Evolutionary conservation across 2,797 vertebrate genomes (phyloP).

Genomic region (Alca torda): DNA sequence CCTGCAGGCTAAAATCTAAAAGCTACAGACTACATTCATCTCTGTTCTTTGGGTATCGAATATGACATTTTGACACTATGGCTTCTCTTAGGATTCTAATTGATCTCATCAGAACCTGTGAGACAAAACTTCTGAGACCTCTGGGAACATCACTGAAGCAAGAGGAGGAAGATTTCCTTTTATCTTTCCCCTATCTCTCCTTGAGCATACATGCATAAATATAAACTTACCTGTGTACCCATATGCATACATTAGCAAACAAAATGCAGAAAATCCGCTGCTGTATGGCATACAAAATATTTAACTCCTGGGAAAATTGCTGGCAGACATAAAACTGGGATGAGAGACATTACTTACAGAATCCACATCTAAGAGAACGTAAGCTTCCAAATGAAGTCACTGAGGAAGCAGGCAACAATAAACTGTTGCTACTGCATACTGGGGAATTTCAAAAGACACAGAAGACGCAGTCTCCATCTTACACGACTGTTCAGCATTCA

Average conservation of each 20-base stretch:
- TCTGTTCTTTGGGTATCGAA: neutral
- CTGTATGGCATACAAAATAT: neutral
- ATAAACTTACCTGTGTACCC: neutral
- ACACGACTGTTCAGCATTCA: neutral
- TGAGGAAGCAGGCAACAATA: neutral
- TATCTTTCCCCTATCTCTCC: neutral
- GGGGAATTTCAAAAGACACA: neutral
- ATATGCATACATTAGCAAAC: neutral
- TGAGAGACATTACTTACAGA: neutral
- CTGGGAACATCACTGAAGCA: neutral
- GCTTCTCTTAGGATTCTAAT: neutral
- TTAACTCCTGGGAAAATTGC: neutral
- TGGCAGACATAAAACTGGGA: neutral
- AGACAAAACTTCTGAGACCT: neutral
- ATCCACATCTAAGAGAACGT: neutral
- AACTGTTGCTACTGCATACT: neutral
- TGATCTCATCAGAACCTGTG: neutral
- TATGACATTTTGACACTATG: neutral
- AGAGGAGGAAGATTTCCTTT: neutral
- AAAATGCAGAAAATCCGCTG: neutral
- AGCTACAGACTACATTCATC: neutral
- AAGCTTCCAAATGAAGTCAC: neutral
- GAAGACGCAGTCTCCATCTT: neutral
- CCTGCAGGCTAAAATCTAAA: neutral
- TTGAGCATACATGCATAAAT: neutral